Evolutionary conservation across 2,797 vertebrate genomes (phyloP), one percentile per base, ranked within the genome.

Genomic region (Clarias fuscus): DNA sequence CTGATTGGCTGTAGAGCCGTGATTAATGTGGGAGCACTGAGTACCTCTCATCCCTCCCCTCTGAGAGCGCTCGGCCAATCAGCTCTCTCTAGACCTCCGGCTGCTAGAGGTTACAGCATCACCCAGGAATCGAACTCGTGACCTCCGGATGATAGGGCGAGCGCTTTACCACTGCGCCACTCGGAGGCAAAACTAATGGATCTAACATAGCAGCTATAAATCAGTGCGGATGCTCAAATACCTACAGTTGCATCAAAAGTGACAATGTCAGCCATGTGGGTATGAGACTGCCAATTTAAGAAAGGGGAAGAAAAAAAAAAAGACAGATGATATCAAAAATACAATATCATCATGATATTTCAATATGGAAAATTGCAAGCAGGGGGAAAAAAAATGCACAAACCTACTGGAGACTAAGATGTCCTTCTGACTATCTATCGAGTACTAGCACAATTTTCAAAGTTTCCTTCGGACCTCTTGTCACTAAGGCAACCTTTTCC

Each of bases 401-500:
- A 30, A 30, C 22, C 40, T 30, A 68, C 17, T 30, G 2, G 7
- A 67, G 64, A 68, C 24, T 7, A 83, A 17, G 22, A 61, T 43
- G 33, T 83, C 68, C 8, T 40, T 72, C 56, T 17, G 70, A 59
- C 15, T 33, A 64, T 72, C 82, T 61, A 43, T 79, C 30, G 30
- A 71, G 80, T 30, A 84, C 40, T 58, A 87, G 78, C 80, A 59
- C 37, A 71, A 84, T 72, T 73, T 85, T 85, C 48, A 83, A 53
- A 22, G 65, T 78, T 87, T 83, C 83, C 71, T 86, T 59, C 33
- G 65, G 90, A 86, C 84, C 87, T 73, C 84, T 84, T 82, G 81
- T 90, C 85, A 73, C 86, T 89, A 88, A 20, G 71, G 88, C 85
- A 89, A 91, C 86, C 86, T 77, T 77, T 79, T 83, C 70, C 70